Evolutionary conservation across 2,888 invertebrate genomes (phyloP).

Genomic region (Ceraclea dissimilis): DNA sequence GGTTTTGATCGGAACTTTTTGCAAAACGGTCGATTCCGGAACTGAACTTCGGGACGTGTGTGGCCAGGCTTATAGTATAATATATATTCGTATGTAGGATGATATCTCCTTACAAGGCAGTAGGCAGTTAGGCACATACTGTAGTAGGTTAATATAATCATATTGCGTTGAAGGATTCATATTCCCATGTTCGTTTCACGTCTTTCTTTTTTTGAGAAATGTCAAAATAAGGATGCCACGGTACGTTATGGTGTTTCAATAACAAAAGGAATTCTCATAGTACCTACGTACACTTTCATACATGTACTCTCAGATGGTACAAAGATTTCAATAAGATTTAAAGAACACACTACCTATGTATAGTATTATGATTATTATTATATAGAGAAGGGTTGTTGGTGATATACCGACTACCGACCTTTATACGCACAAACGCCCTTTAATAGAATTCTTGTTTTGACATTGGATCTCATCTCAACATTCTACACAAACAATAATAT

Average conservation of each 20-base stretch:
- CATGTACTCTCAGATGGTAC: too few relatives aligned
- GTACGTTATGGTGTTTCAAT: background rate
- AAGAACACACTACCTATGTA: background rate
- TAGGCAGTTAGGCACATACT: too few relatives aligned
- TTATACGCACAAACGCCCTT: background rate
- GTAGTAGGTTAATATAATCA: too few relatives aligned
- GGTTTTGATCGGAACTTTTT: too few relatives aligned
- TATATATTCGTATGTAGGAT: too few relatives aligned
- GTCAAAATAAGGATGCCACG: background rate
- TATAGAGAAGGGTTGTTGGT: background rate
- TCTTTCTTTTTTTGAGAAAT: background rate
- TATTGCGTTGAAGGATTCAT: background rate
- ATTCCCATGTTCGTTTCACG: background rate
- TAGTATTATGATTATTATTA: background rate
- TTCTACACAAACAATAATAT: background rate
- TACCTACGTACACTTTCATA: background rate
- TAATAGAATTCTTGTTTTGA: conserved; percentile 1
- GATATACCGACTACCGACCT: background rate
- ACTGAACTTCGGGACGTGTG: too few relatives aligned
- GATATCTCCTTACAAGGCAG: too few relatives aligned
- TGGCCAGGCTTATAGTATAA: too few relatives aligned
- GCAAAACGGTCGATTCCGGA: too few relatives aligned
- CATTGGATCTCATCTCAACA: background rate
- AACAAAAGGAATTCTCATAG: background rate
- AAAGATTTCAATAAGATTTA: conserved; percentile 1